Evolutionary conservation across 2,888 invertebrate genomes (phyloP).

Genomic region (Eurytoma californica): DNA sequence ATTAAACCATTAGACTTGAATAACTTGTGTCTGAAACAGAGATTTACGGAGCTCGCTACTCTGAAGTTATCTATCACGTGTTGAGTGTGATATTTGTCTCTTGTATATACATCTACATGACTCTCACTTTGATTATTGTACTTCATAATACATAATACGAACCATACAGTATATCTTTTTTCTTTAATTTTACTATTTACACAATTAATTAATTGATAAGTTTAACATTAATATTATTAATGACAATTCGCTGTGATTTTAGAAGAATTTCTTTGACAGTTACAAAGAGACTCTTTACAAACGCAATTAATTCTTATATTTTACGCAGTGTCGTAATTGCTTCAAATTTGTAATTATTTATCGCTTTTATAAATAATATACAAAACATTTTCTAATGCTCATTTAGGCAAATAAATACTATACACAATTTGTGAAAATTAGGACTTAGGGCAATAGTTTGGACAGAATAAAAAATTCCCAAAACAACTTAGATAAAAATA

Average conservation of each 20-base stretch:
- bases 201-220: conserved; percentile 43
- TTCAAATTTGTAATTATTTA: conserved; percentile 35
- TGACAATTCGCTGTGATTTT: conserved; percentile 53
- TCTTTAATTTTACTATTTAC: conserved; percentile 45
- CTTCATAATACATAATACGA: conserved; percentile 53
- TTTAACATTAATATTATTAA: conserved; percentile 47
- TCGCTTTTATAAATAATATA: conserved; percentile 63
- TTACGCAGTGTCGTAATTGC: conserved; percentile 13
- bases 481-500: conserved; percentile 36
- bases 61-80: conserved; percentile 21
- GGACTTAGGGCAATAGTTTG: conserved; percentile 37
- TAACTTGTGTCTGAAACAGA: conserved; percentile 35
- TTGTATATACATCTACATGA: conserved; percentile 25
- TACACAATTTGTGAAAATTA: conserved; percentile 60
- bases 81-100: conserved; percentile 20
- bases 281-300: conserved; percentile 37
- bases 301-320: conserved; percentile 20
- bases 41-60: conserved; percentile 16
- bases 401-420: conserved; percentile 71
- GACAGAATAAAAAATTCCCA: conserved; percentile 46
- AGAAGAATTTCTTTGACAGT: conserved; percentile 11
- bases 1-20: conserved; percentile 45
- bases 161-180: conserved; percentile 47
- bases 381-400: conserved; percentile 60
- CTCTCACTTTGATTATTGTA: conserved; percentile 55